phyloP scores from a whole-genome alignment of 2,797 vertebrate genomes.

The Pipistrellus kuhlii region DNA sequence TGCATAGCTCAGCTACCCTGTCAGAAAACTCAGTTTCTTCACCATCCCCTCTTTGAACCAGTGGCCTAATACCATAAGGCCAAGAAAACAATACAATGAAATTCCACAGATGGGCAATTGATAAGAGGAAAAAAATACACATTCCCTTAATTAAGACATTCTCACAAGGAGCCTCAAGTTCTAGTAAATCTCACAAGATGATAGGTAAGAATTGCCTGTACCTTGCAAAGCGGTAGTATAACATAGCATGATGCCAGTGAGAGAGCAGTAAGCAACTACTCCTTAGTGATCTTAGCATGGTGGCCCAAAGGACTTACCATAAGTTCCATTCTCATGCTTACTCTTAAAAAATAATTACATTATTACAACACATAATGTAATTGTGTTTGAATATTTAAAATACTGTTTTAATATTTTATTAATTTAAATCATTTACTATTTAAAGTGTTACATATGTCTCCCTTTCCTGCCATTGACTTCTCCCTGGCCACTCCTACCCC shows the following conservation, averaged over 20 bases:
- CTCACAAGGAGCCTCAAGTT: background rate
- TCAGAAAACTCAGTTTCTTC: slow-evolving; percentile 6
- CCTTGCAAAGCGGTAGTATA: background rate
- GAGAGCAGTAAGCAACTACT: background rate
- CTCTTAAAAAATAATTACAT: background rate
- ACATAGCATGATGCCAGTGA: background rate
- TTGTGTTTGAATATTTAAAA: slow-evolving; percentile 41
- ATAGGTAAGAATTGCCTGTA: slow-evolving; percentile 31
- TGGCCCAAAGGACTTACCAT: background rate
- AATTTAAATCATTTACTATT: too few species aligned
- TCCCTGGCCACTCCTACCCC: too few species aligned
- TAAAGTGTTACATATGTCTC: too few species aligned
- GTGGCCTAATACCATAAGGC: background rate
- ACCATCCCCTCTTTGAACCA: background rate
- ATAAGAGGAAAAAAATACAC: slow-evolving; percentile 26
- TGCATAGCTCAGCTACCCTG: background rate
- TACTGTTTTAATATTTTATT: background rate
- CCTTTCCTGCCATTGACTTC: too few species aligned
- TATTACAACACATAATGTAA: background rate
- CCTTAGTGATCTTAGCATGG: background rate
- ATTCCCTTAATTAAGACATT: slow-evolving; percentile 45
- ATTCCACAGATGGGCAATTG: background rate
- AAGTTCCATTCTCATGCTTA: slow-evolving; percentile 22
- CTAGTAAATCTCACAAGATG: slow-evolving; percentile 1
- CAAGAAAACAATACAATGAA: background rate